Evolutionary conservation across 1,140 invertebrate species (phyloP).

Genomic region (Drosophila rhopaloa): DNA sequence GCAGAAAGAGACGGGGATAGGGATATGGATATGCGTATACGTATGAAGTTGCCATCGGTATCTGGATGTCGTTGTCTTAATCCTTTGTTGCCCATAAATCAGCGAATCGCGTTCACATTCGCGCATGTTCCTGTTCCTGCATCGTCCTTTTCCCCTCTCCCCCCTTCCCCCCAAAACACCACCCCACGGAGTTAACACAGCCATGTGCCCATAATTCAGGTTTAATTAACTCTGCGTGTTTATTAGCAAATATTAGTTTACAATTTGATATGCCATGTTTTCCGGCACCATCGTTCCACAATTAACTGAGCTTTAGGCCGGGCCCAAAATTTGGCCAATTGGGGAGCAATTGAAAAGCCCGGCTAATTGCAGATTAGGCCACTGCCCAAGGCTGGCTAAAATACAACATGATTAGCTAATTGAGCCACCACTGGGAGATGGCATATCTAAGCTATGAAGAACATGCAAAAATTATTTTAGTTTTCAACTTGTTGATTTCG

Average conservation of each 20-base stretch:
- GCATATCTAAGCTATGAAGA: not conserved
- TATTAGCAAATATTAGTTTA: conserved; percentile 84
- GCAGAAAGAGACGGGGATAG: not conserved
- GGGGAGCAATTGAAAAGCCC: conserved; percentile 13
- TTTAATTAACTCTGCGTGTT: conserved; percentile 81
- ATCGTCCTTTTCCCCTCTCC: not conserved
- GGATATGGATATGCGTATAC: not conserved
- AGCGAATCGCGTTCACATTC: conserved; percentile 75
- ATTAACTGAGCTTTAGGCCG: conserved; percentile 48
- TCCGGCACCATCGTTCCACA: conserved; percentile 23
- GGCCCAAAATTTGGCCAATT: conserved; percentile 1
- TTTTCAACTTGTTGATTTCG: not conserved
- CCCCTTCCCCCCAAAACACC: not conserved
- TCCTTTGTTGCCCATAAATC: conserved; percentile 83
- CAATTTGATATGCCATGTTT: conserved; percentile 69
- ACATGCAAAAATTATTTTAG: not conserved
- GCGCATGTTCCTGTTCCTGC: conserved; percentile 66
- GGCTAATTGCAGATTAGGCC: conserved; percentile 8
- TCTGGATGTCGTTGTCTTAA: conserved; percentile 69
- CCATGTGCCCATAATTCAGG: conserved; percentile 76
- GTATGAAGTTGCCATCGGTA: conserved; percentile 60
- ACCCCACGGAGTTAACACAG: conserved; percentile 26
- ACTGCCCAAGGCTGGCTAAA: conserved; percentile 4
- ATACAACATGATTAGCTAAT: not conserved
- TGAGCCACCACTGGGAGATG: conserved; percentile 2